phyloP scores from a whole-genome alignment of 1,140 invertebrate genomes.

The Drosophila saltans region DNA sequence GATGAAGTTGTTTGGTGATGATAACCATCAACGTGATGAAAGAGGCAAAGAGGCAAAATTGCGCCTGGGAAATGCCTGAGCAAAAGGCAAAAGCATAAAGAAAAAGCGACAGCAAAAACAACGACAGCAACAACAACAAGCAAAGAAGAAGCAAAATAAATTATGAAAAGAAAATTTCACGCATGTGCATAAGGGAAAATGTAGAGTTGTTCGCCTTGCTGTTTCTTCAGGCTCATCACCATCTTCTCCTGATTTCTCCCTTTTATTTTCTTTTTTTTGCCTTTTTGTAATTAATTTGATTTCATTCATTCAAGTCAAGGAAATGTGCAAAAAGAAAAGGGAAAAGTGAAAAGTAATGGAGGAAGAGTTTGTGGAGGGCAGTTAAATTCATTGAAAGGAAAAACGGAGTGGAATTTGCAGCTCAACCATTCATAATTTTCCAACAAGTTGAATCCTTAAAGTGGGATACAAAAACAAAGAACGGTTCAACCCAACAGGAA shows the following conservation, averaged over 20 bases:
- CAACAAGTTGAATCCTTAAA: conserved; percentile 34
- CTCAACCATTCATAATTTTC: conserved; percentile 56
- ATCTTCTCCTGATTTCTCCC: conserved; percentile 3
- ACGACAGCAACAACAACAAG: neutral
- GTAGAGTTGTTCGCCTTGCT: conserved; percentile 17
- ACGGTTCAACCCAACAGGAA: conserved; percentile 22
- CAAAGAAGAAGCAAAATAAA: conserved; percentile 58
- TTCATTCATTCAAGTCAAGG: conserved; percentile 69
- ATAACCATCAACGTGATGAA: conserved; percentile 56
- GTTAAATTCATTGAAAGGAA: conserved; percentile 43
- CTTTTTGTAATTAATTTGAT: conserved; percentile 74
- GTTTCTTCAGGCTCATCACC: conserved; percentile 33
- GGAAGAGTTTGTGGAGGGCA: neutral
- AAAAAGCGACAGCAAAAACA: conserved; percentile 7
- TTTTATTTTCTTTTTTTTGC: neutral
- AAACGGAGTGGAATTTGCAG: conserved; percentile 26
- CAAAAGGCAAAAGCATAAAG: conserved; percentile 22
- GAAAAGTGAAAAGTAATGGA: conserved; percentile 35
- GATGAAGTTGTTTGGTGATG: conserved; percentile 54
- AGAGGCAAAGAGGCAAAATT: conserved; percentile 39
- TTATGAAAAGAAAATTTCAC: conserved; percentile 79
- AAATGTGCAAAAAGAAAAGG: conserved; percentile 51
- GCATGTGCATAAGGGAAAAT: conserved; percentile 67
- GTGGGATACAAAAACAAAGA: conserved; percentile 44
- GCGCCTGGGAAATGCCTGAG: conserved; percentile 54